Evolutionary conservation across 2,888 invertebrate species (phyloP).

Genomic region (Syritta pipiens): DNA sequence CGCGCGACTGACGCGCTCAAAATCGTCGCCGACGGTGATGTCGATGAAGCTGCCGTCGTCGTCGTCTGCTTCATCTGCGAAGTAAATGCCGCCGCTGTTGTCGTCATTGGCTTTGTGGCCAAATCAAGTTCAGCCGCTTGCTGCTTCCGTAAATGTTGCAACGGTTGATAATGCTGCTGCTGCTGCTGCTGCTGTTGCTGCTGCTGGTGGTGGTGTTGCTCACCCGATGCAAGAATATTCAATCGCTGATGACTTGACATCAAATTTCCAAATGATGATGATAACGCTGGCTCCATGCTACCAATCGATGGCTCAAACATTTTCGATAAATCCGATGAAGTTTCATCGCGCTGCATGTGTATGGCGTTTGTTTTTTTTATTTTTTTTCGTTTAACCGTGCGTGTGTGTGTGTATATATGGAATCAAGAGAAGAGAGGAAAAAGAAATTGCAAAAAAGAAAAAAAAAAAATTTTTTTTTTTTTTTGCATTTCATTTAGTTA

Average conservation of each 20-base stretch:
- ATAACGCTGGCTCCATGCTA: constrained; percentile 72
- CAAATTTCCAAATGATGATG: constrained; percentile 53
- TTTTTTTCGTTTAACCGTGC: too few species aligned
- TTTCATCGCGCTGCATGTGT: constrained; percentile 79
- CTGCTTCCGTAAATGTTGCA: constrained; percentile 36
- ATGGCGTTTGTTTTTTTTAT: too few species aligned
- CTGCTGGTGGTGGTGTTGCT: too few species aligned
- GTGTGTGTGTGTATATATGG: too few species aligned
- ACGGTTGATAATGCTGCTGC: constrained; percentile 11
- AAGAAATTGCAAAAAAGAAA: constrained; percentile 54
- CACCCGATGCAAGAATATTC: constrained; percentile 26
- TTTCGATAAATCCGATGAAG: constrained; percentile 78
- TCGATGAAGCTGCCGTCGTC: not conserved
- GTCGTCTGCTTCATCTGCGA: constrained; percentile 7
- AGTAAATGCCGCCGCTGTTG: constrained; percentile 50
- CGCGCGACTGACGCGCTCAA: not conserved
- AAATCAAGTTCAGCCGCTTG: constrained; percentile 34
- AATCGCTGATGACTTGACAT: constrained; percentile 58
- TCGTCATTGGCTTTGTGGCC: constrained; percentile 30
- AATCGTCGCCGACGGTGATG: constrained; percentile 12
- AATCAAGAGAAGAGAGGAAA: constrained; percentile 36
- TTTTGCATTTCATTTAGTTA: constrained; percentile 34
- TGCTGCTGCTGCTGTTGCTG: constrained; percentile 11
- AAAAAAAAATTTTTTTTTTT: too few species aligned
- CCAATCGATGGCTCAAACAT: constrained; percentile 77